A percentile compares a stretch with the other conserved stretches of the same genome.
Conservation (phyloP, 2,113 vertebrate genomes). For the Plectropomus leopardus region DNA sequence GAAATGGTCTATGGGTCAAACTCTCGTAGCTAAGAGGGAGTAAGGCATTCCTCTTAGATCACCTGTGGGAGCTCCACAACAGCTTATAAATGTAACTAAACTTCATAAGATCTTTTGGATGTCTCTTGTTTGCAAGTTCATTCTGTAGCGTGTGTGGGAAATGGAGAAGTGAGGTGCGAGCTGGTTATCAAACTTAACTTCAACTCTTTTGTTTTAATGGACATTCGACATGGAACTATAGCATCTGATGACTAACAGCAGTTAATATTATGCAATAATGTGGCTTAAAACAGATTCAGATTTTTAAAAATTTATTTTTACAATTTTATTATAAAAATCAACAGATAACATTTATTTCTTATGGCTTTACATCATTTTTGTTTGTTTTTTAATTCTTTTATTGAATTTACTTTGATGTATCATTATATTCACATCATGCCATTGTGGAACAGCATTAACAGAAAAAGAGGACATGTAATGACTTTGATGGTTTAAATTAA, state of each 20-base stretch:
- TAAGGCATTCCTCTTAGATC: neutral
- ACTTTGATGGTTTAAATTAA: constrained; percentile 65
- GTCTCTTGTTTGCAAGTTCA: neutral
- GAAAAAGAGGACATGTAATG: neutral
- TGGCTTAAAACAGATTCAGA: constrained; percentile 38
- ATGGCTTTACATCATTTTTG: constrained; percentile 56
- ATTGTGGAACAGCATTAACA: constrained; percentile 41
- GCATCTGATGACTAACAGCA: neutral
- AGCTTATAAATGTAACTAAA: neutral
- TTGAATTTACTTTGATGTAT: constrained; percentile 15
- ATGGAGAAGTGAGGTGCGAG: neutral
- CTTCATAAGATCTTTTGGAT: neutral
- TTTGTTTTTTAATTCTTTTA: constrained; percentile 57
- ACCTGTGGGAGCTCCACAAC: neutral
- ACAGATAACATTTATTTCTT: constrained; percentile 57
- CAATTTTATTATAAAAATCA: constrained; percentile 84
- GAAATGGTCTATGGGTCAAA: neutral
- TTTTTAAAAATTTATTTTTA: constrained; percentile 50
- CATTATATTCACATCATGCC: constrained; percentile 61
- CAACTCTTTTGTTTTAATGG: too few relatives aligned
- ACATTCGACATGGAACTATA: neutral
- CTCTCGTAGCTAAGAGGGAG: neutral
- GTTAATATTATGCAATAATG: constrained; percentile 36
- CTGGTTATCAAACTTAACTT: neutral
- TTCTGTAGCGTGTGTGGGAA: neutral